Percentiles rank a stretch among this genome's conserved stretches.
phyloP scores from a whole-genome alignment of 2,113 vertebrate genomes.

The Anguilla rostrata region DNA sequence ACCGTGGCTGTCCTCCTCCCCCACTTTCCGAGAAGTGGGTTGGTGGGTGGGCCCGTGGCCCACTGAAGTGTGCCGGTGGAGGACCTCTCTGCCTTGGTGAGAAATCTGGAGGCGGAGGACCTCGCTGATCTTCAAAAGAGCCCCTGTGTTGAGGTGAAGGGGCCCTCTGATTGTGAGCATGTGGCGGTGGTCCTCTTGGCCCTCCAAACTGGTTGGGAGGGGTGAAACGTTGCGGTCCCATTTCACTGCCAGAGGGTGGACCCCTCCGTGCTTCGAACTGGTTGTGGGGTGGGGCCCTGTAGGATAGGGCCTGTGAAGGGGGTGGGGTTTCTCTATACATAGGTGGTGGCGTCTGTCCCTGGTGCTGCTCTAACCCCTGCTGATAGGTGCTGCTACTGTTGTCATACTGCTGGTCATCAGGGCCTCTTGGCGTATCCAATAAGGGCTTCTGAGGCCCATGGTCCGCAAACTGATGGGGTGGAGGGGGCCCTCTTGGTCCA shows the following conservation, averaged over 20 bases:
- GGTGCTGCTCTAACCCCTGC: constrained; percentile 54
- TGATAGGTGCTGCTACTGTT: constrained; percentile 52
- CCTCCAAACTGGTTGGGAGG: constrained; percentile 73
- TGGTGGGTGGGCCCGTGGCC: constrained; percentile 66
- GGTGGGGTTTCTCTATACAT: constrained; percentile 61
- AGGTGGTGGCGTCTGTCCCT: constrained; percentile 47
- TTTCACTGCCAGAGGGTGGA: constrained; percentile 52
- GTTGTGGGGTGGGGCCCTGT: constrained; percentile 58
- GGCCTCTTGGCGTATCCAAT: constrained; percentile 51
- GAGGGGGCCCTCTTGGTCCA: constrained; percentile 72
- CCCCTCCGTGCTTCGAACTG: constrained; percentile 75
- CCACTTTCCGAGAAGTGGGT: constrained; percentile 60
- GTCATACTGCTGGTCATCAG: constrained; percentile 53
- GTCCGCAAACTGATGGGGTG: constrained; percentile 76
- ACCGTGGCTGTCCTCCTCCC: constrained; percentile 61
- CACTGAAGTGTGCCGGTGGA: constrained; percentile 73
- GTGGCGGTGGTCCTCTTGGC: constrained; percentile 69
- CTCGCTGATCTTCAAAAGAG: constrained; percentile 83
- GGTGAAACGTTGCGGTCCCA: constrained; percentile 61
- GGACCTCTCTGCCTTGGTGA: constrained; percentile 71
- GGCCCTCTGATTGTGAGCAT: constrained; percentile 34
- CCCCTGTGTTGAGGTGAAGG: constrained; percentile 72
- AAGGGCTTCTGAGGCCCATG: constrained; percentile 61
- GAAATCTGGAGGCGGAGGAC: constrained; percentile 72
- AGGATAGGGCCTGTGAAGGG: constrained; percentile 47